Evolutionary conservation across 2,888 invertebrate genomes (phyloP), one percentile per base, ranked within the genome.

Genomic region (Yponomeuta plumbellus): DNA sequence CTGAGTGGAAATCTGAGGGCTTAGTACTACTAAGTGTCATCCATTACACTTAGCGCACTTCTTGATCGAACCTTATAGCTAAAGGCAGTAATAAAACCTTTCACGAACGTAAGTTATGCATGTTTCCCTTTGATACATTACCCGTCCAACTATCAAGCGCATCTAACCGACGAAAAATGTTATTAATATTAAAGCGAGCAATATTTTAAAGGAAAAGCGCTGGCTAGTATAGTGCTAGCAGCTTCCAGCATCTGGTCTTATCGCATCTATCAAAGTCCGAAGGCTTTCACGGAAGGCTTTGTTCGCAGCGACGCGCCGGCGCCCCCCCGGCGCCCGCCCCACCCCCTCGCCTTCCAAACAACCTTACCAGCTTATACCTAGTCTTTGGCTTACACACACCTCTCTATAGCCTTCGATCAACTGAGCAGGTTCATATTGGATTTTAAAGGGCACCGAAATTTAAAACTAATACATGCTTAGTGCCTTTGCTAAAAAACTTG

Each of bases 221-320:
- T 13, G 17, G 44, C 44, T 52, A 52, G 44, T 52, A 52, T 52
- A 52, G 44, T 52, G 88, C 84, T 88, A 88, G 89, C 89, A 88
- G 87, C 86, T 88, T 85, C 84, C 88, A 89, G 89, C 88, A 89
- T 88, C 88, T 85, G 77, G 89, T 90, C 66, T 66, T 66, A 66
- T 66, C 66, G 66, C 66, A 66, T 66, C 66, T 66, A 66, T 66
- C 66, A 66, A 66, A 62, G 59, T 63, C 84, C 84, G 85, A 86
- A 87, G 88, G 87, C 88, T 87, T 87, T 86, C 87, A 86, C 80
- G 85, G 88, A 85, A 83, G 86, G 85, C 84, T 85, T 89, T 88
- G 88, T 89, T 88, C 87, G 81, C 80, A 20, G 62, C 63, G 63
- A 61, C 34, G 66, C 80, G 79, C 80, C 69, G 72, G 72, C 76